Conservation (phyloP, 2,888 invertebrate species). For the Hirtodrosophila confusa region DNA sequence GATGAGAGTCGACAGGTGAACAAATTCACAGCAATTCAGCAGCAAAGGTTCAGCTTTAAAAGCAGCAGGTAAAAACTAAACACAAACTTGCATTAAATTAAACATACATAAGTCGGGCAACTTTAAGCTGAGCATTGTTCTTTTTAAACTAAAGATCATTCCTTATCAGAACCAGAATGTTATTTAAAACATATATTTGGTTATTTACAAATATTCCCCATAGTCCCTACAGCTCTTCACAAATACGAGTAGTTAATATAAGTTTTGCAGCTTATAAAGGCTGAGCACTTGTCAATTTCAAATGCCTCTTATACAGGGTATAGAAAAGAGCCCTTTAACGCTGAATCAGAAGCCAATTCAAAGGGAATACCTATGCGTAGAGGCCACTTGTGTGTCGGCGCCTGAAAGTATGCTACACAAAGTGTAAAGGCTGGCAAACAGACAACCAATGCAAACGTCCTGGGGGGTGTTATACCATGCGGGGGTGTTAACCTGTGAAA, state of each 20-base stretch:
- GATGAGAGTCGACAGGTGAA: slow-evolving; percentile 65
- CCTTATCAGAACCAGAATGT: too few species aligned
- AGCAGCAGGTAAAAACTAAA: slow-evolving; percentile 10
- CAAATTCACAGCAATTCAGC: slow-evolving; percentile 59
- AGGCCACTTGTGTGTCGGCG: slow-evolving; percentile 7
- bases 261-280: background rate
- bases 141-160: too few species aligned
- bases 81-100: slow-evolving; percentile 17
- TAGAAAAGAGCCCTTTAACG: background rate
- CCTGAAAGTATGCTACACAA: slow-evolving; percentile 18
- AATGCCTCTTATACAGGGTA: too few species aligned
- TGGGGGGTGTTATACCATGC: slow-evolving; percentile 23
- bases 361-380: slow-evolving; percentile 7
- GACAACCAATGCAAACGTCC: slow-evolving; percentile 39
- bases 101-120: too few species aligned
- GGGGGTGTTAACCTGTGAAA: slow-evolving; percentile 52
- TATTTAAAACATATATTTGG: too few species aligned
- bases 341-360: slow-evolving; percentile 15
- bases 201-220: too few species aligned
- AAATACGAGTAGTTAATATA: background rate
- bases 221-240: background rate
- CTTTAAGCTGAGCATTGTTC: too few species aligned
- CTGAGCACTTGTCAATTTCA: background rate
- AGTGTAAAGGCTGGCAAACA: slow-evolving; percentile 28
- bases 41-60: slow-evolving; percentile 29